phyloP scores from a whole-genome alignment of 2,797 vertebrate genomes.

The Benthosema pterotum region DNA sequence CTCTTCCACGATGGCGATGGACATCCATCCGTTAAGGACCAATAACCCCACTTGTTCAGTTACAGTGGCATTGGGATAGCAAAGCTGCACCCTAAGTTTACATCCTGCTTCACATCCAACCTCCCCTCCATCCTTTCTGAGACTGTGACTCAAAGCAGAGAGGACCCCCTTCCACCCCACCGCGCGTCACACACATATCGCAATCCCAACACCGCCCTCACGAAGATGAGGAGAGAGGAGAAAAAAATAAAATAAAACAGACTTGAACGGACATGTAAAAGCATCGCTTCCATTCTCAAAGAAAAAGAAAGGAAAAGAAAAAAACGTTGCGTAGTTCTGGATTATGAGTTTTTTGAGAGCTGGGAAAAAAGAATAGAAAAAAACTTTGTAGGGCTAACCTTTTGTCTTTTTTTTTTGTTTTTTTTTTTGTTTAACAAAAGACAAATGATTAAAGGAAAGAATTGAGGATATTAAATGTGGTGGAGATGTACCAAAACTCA shows the following conservation, averaged over 20 bases:
- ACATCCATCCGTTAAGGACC: slow-evolving; percentile 29
- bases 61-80: slow-evolving; percentile 28
- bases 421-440: slow-evolving; percentile 68
- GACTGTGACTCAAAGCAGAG: slow-evolving; percentile 34
- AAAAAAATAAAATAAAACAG: slow-evolving; percentile 65
- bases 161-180: slow-evolving; percentile 7
- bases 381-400: slow-evolving; percentile 73
- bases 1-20: slow-evolving; percentile 3
- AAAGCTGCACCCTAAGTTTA: slow-evolving; percentile 54
- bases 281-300: slow-evolving; percentile 70
- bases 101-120: slow-evolving; percentile 20
- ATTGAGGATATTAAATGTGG: slow-evolving; percentile 77
- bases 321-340: slow-evolving; percentile 22
- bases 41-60: slow-evolving; percentile 20
- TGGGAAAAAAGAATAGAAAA: slow-evolving; percentile 19
- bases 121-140: slow-evolving; percentile 31
- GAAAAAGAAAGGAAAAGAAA: not conserved
- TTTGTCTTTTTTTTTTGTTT: slow-evolving; percentile 46
- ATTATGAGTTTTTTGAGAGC: slow-evolving; percentile 61
- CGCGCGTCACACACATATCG: not conserved
- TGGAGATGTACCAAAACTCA: slow-evolving; percentile 65
- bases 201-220: slow-evolving; percentile 13
- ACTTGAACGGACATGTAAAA: slow-evolving; percentile 49
- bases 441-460: slow-evolving; percentile 46
- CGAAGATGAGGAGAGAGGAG: slow-evolving; percentile 50